Conservation (phyloP, 2,797 vertebrate species). For the Leuciscus waleckii region DNA sequence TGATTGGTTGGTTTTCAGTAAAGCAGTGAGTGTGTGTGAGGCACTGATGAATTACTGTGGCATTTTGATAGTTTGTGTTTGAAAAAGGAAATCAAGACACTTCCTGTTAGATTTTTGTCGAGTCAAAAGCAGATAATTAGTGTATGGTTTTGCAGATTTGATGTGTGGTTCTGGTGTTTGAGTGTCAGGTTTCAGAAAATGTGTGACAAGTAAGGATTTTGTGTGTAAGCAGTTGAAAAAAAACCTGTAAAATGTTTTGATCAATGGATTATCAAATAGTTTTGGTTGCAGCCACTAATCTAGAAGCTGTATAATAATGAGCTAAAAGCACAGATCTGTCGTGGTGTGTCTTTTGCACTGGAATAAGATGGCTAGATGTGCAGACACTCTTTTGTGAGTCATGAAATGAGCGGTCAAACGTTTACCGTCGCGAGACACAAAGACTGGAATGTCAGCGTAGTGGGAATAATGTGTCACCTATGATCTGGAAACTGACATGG, state of each 20-base stretch:
- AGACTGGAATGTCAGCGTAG: neutral
- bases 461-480: neutral
- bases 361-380: neutral
- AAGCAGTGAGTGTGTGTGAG: too few species aligned
- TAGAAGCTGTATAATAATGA: neutral
- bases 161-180: too few species aligned
- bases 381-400: neutral
- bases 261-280: neutral
- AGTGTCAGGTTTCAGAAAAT: too few species aligned
- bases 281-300: neutral
- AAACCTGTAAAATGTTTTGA: neutral
- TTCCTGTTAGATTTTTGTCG: too few species aligned
- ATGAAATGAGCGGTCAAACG: neutral
- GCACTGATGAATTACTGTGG: too few species aligned
- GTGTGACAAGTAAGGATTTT: too few species aligned
- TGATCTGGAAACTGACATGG: slow-evolving; percentile 6
- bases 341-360: neutral
- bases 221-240: too few species aligned
- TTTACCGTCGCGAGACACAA: neutral
- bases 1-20: too few species aligned
- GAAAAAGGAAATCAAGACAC: too few species aligned
- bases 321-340: neutral
- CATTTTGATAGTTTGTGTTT: too few species aligned
- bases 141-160: too few species aligned
- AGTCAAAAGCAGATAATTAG: too few species aligned